Conservation (phyloP, 1,140 invertebrate genomes). For the Saccostrea cuccullata region DNA sequence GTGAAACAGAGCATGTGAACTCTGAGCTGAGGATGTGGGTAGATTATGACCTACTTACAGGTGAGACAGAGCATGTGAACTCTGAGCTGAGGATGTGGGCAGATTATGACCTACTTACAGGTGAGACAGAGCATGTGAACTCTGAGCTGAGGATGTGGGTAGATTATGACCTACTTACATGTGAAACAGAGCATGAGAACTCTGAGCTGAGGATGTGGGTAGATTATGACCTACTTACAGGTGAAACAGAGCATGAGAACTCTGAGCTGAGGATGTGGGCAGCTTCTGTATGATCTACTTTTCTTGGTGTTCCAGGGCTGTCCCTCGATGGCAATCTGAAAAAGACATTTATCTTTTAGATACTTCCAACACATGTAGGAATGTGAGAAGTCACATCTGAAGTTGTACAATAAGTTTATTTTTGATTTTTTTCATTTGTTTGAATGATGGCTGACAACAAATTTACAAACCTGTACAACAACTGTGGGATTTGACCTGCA, state of each 20-base stretch:
- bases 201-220: no score
- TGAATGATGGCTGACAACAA: no score
- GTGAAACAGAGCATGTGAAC: constrained; percentile 71
- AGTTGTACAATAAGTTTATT: no score
- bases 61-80: constrained; percentile 71
- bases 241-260: no score
- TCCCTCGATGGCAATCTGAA: constrained; percentile 71
- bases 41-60: constrained; percentile 59
- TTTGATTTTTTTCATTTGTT: no score
- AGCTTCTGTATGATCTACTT: constrained; percentile 69
- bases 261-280: constrained; percentile 68
- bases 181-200: no score
- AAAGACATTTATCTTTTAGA: background rate
- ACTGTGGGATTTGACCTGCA: constrained; percentile 96
- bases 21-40: constrained; percentile 67
- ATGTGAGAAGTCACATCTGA: no score
- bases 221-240: constrained; percentile 51
- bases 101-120: no score
- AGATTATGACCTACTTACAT: constrained; percentile 50
- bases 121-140: no score
- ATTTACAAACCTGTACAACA: constrained; percentile 87
- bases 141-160: no score
- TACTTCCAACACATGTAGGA: no score
- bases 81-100: constrained; percentile 67
- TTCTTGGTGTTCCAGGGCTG: constrained; percentile 67